Evolutionary conservation across 2,888 invertebrate genomes (phyloP).

Genomic region (Marronus borbonicus): DNA sequence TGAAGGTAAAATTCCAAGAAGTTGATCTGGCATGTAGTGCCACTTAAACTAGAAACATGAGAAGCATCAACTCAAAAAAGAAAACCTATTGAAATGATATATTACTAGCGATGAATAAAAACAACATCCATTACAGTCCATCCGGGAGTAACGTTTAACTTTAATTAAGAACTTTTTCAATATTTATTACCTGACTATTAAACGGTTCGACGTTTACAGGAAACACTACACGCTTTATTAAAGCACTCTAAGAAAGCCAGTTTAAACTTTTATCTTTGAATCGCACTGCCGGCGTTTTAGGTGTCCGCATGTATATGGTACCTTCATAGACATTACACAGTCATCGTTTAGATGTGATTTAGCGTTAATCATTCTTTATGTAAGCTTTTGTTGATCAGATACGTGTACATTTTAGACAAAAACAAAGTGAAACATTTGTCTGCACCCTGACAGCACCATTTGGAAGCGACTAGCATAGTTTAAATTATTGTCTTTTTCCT

Average conservation of each 20-base stretch:
- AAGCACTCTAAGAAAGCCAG: conserved; percentile 16
- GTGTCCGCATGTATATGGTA: conserved; percentile 51
- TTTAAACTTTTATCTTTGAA: conserved; percentile 39
- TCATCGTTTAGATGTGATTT: conserved; percentile 48
- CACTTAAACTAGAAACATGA: not conserved
- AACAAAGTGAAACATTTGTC: conserved; percentile 45
- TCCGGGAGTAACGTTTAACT: conserved; percentile 42
- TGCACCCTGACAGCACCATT: conserved; percentile 18
- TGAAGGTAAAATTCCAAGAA: no score
- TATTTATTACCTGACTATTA: conserved; percentile 45
- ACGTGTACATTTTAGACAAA: conserved; percentile 38
- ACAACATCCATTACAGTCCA: conserved; percentile 31
- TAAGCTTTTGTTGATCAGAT: conserved; percentile 49
- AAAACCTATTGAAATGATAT: conserved; percentile 6
- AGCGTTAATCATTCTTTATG: conserved; percentile 54
- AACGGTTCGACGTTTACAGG: conserved; percentile 17
- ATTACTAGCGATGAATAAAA: conserved; percentile 35
- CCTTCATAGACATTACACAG: conserved; percentile 46
- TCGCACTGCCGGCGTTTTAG: conserved; percentile 33
- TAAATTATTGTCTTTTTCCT: conserved; percentile 33
- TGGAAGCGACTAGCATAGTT: not conserved
- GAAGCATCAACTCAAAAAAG: conserved; percentile 1
- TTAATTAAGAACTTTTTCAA: conserved; percentile 45
- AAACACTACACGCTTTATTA: conserved; percentile 21
- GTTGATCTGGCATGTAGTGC: not conserved